Percentiles rank a stretch among this genome's conserved stretches.
Conservation (phyloP, 2,888 invertebrate species). For the Drosophila dives region DNA sequence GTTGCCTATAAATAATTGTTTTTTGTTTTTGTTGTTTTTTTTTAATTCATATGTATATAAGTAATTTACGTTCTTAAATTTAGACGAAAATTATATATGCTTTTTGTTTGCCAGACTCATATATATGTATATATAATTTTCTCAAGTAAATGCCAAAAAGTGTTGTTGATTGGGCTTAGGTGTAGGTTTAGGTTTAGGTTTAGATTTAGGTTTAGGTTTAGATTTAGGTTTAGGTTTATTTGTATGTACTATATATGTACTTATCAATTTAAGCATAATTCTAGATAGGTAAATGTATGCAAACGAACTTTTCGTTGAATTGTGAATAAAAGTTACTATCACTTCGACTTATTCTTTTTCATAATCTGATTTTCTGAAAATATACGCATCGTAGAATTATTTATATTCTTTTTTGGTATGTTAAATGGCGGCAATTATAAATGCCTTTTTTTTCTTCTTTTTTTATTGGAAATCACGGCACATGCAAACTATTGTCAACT, state of each 20-base stretch:
- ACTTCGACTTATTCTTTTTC: slow-evolving; percentile 45
- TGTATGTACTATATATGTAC: slow-evolving; percentile 28
- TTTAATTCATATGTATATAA: slow-evolving; percentile 31
- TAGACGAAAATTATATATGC: slow-evolving; percentile 74
- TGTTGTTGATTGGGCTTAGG: slow-evolving; percentile 38
- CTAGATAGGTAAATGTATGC: slow-evolving; percentile 66
- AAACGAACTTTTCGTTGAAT: slow-evolving; percentile 59
- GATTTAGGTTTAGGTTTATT: slow-evolving; percentile 22
- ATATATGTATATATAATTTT: slow-evolving; percentile 68
- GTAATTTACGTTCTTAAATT: slow-evolving; percentile 67
- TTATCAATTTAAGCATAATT: slow-evolving; percentile 63
- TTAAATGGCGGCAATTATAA: slow-evolving; percentile 73
- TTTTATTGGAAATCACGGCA: slow-evolving; percentile 53
- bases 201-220: slow-evolving; percentile 5
- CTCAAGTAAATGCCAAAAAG: slow-evolving; percentile 79
- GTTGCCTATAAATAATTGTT: slow-evolving; percentile 44
- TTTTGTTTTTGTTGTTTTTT: background rate
- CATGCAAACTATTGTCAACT: slow-evolving; percentile 49
- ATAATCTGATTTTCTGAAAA: slow-evolving; percentile 45
- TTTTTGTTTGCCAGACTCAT: slow-evolving; percentile 28
- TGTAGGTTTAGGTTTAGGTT: background rate
- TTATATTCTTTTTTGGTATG: slow-evolving; percentile 71
- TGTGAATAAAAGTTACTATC: slow-evolving; percentile 67
- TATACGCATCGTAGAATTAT: slow-evolving; percentile 42
- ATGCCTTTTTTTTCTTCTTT: slow-evolving; percentile 40